Evolutionary conservation across 35 echinoderm and acorn worm genomes (phyloP), one percentile per base, ranked within the genome.

Genomic region (Heliocidaris tuberculata): DNA sequence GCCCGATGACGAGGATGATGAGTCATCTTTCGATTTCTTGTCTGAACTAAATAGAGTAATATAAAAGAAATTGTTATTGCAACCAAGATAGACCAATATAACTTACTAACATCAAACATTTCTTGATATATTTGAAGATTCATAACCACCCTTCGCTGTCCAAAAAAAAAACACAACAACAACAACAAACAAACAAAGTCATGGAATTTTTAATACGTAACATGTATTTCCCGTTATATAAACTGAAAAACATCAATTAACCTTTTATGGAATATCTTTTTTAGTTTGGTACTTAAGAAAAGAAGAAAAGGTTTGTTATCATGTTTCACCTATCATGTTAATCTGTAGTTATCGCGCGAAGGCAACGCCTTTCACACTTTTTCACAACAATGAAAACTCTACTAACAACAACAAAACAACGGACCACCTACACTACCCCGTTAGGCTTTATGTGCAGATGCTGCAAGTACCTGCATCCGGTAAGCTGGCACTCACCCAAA

Each of bases 11-110:
- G 91, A 19, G 2, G 88, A 31, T 13, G 91, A 31, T n/a, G 91
- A 30, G 91, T 93, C 91, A 52, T 93, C 47, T 93, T 59, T 93
- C 11, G n/a, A 48, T 48, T 93, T 93, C 49, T 93, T 93, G 2
- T 93, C 91, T 93, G 91, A 59, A 48, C 91, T 93, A 48, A 89
- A 89, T 47, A 89, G 31, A 89, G 31, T 42, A 42, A 48, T 85
- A 85, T 19, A 85, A 85, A 85, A 19, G 65, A n/a, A n/a, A 19
- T 85, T 15, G 15, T 85, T 85, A 85, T 2, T 1, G 1, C n/a
- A 85, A 1, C 35, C 3, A 42, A 42, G 35, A 42, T 42, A 42
- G 35, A 42, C 35, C 35, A 42, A 3, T 42, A 42, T 42, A 42
- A n/a, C n/a, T 42, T 3, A 42, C 35, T 42, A 42, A 42, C 35